Evolutionary conservation across 2,888 invertebrate species (phyloP), one percentile per base, ranked within the genome.

Genomic region (Chaetoderma sp.): DNA sequence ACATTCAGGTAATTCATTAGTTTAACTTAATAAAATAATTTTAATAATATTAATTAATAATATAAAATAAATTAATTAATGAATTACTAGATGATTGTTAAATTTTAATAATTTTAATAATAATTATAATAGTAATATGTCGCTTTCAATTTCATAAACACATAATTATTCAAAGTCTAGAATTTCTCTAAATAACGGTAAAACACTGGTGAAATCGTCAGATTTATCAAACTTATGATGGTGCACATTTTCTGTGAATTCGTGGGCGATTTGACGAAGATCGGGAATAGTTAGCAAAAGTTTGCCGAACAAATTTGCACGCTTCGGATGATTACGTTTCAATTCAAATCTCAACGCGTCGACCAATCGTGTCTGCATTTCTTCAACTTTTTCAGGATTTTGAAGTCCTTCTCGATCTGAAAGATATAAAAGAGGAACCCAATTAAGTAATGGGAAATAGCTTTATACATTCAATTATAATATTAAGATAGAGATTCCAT

Each of bases 301-400:
- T 33, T 76, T 73, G 16, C 80, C 77, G 54, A 82, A 74, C 28
- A 80, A 58, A n/a, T 73, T 67, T 5, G 66, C 68, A 39, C 76
- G 71, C 63, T 77, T 79, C 1, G 82, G 78, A 55, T 82, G 80
- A 63, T 82, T 82, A 63, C 79, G 79, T 62, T 80, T 80, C 5
- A 80, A 63, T 50, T 80, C 80, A 5, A 82, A 68, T 1, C 79
- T 67, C 8, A 82, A 61, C 0, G 80, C 76, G 28, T 82, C 75
- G 5, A 82, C 67, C 16, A 80, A 60, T 39, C 77, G 76, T n/a
- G 69, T 62, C 60, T 81, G 81, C 1, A 78, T 60, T 5, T 72
- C 63, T 50, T 80, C 80, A 0, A 80, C 74, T 32, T 73, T 71
- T 16, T 55, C 32, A 25, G 52, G 52, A 33, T 52, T 52, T 8